Base-by-base conservation (phyloP, 2,888 invertebrate genomes). In the Lasioglossum oenotherae region DNA sequence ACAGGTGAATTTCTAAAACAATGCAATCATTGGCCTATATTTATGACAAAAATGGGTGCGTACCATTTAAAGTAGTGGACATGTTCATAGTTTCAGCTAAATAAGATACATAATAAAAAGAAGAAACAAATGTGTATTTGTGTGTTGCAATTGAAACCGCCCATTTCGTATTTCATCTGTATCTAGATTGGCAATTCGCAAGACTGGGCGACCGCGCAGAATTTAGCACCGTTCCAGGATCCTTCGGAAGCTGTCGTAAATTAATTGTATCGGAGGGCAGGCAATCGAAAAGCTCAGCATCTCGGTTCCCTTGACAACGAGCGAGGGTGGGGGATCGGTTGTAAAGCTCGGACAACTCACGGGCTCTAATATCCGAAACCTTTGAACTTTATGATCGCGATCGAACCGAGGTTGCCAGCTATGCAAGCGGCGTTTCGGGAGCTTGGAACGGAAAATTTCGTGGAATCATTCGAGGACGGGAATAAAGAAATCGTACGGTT, bases 331-430 rank as follows among this genome's bases (percentile, higher is more conserved):
- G 49, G 49, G 19, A 49, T 49, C 19, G 6, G 49, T 49, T 23
- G 49, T 49, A 64, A 64, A 64, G 64, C 64, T 64, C 64, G 14
- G 67, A 69, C 67, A 67, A 35, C 67, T 31, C 35, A 19, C 67
- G 38, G 10, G 67, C 35, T 69, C 35, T 69, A 69, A 69, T 69
- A 73, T 74, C 74, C 49, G 46, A 74, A 49, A 74, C 49, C 74
- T 44, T 74, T 74, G 38, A 74, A 74, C 71, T 71, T 71, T 71
- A 71, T 14, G 71, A 71, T 71, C 41, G 23, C n/a, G 71, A 71
- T 71, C 71, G 71, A 71, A 41, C 14, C 5, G 71, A 4, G 0
- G 23, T 5, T 38, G 71, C 14, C 38, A 38, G 23, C n/a, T n/a
- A 41, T 71, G 41, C 14, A 14, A 10, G 41, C 1, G n/a, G n/a